Base-by-base conservation (phyloP, 2,888 invertebrate genomes). In the Auanema sp. region DNA sequence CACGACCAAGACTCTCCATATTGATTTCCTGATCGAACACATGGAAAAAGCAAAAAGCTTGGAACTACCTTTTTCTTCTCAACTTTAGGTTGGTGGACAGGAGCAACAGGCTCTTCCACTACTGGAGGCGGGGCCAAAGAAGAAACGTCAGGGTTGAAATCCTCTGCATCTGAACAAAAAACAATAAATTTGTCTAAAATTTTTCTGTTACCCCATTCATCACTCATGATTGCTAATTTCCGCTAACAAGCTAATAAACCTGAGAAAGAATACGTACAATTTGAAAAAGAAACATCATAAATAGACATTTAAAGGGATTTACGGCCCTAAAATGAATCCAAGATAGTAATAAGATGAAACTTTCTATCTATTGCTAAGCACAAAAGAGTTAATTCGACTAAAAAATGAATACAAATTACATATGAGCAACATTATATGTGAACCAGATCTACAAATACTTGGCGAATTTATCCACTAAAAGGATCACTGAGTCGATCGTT, bases 1-100 rank as follows among this genome's bases (percentile, higher is more conserved):
- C 75, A 25, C 75, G 58, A 16, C 70, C 72, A 21, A 76, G 67
- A 49, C 67, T 69, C 54, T 76, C 76, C 74, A 76, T 71, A 6
- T 66, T 66, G 59, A 58, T 58, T 40, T 58, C 54, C 43, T 63
- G 33, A n/a, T n/a, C n/a, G n/a, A n/a, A n/a, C n/a, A n/a, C n/a
- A n/a, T 50, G 11, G 11, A 54, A 16, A 12, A 54, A 18, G 51
- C 14, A 24, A 23, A 5, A 59, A 24, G 33, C 14, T 23, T 12
- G 12, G 54, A 33, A 63, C 64, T 21, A 65, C 66, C 58, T 66
- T 68, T 43, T 71, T 71, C 49, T 55, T 53, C 10, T 60, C 42
- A 0, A 64, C 60, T 50, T 68, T 65, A 8, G 61, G 59, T 43
- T 62, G 44, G 14, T 54, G 60, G n/a, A n/a, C 52, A 33, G 16